Evolutionary conservation across 1,140 invertebrate species (phyloP).

Genomic region (Drosophila oshimai): DNA sequence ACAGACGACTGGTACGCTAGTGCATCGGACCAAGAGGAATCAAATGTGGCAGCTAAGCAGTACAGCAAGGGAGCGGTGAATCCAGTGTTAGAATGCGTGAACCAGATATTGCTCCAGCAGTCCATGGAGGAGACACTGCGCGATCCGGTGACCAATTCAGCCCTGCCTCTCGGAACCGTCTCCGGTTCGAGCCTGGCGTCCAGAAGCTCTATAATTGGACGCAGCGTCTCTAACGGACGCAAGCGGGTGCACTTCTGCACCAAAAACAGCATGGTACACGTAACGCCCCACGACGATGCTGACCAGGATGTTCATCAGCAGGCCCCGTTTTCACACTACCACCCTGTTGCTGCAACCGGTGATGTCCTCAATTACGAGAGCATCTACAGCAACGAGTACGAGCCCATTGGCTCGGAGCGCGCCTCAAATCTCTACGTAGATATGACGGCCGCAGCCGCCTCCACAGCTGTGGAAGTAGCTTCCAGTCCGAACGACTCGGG

Average conservation of each 20-base stretch:
- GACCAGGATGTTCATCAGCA: conserved; percentile 16
- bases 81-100: conserved; percentile 88
- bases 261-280: conserved; percentile 81
- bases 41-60: conserved; percentile 76
- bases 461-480: neutral
- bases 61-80: conserved; percentile 84
- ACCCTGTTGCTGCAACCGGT: conserved; percentile 15
- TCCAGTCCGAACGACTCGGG: neutral
- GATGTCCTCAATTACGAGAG: conserved; percentile 79
- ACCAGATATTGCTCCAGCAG: conserved; percentile 82
- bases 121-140: conserved; percentile 72
- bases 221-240: conserved; percentile 50
- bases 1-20: conserved; percentile 87
- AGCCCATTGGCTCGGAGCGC: conserved; percentile 83
- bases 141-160: conserved; percentile 32
- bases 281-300: conserved; percentile 62
- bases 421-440: conserved; percentile 83
- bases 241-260: conserved; percentile 82
- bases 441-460: conserved; percentile 67
- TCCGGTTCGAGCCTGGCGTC: conserved; percentile 21
- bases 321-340: conserved; percentile 52
- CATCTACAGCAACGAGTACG: conserved; percentile 85
- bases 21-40: conserved; percentile 85
- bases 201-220: conserved; percentile 55
- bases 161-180: conserved; percentile 2